phyloP scores from a whole-genome alignment of 2,113 vertebrate genomes.

The Petroica traversi region DNA sequence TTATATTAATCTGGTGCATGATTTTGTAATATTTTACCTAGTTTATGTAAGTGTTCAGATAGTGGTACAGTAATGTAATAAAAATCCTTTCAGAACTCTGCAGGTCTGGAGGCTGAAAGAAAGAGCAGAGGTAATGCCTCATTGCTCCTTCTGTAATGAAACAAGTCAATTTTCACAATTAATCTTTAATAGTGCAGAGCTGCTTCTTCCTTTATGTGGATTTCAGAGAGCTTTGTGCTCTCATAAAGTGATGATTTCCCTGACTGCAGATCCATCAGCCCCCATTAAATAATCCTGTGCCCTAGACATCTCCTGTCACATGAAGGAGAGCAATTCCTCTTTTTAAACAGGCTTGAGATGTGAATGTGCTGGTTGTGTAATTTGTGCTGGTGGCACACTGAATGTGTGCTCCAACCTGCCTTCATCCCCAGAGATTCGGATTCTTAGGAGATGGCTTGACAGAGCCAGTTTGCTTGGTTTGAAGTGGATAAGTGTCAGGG shows the following conservation, averaged over 20 bases:
- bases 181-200: constrained; percentile 55
- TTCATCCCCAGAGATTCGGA: background rate
- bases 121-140: background rate
- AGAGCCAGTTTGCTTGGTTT: background rate
- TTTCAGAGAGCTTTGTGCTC: constrained; percentile 19
- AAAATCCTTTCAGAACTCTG: constrained; percentile 41
- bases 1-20: background rate
- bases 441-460: constrained; percentile 1
- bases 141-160: constrained; percentile 53
- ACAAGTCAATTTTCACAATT: constrained; percentile 61
- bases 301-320: constrained; percentile 1
- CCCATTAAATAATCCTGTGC: constrained; percentile 29
- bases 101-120: constrained; percentile 19
- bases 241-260: background rate
- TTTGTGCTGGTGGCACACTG: background rate
- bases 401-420: background rate
- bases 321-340: background rate
- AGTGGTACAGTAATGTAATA: constrained; percentile 39
- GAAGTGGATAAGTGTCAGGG: background rate
- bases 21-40: constrained; percentile 32
- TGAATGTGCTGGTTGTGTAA: background rate
- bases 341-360: constrained; percentile 6
- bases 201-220: constrained; percentile 20
- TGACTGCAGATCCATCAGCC: constrained; percentile 50
- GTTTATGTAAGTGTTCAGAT: constrained; percentile 38